A percentile compares a stretch with the other conserved stretches of the same genome.
These are phyloP conservation scores for Rhombomys opimus DNA, from an alignment of 2,113 vertebrate species.

Conservation along the genomic window DNA sequence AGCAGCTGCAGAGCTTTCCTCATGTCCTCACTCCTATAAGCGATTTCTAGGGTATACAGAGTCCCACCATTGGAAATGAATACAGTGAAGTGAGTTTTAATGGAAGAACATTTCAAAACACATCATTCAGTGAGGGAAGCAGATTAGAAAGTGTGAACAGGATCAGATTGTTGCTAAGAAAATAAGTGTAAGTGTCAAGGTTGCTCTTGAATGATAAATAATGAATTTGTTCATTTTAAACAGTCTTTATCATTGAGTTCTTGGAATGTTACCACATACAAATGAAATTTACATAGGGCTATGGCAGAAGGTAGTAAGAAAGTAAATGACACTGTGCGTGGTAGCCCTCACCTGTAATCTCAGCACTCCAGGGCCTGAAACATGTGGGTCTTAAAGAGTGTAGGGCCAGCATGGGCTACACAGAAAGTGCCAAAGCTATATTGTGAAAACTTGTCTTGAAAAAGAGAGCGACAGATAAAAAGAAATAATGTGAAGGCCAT, in stretches of 20 bases:
- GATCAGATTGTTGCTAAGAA: neutral
- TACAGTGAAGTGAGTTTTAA: neutral
- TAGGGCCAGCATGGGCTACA: neutral
- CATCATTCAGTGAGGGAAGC: neutral
- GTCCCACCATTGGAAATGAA: neutral
- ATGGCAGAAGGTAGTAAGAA: neutral
- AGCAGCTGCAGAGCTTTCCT: neutral
- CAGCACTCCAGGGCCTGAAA: too few relatives aligned
- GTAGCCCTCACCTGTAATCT: too few relatives aligned
- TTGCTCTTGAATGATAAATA: conserved; percentile 8
- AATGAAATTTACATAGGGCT: neutral
- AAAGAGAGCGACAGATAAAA: too few relatives aligned
- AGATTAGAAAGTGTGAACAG: neutral
- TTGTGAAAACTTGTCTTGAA: neutral
- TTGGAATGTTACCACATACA: neutral
- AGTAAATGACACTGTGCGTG: neutral
- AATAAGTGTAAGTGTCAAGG: neutral
- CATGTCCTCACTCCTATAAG: neutral
- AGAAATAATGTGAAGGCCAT: neutral
- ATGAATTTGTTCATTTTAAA: conserved; percentile 26
- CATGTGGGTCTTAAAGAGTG: neutral
- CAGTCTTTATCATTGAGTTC: neutral
- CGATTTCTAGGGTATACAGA: neutral
- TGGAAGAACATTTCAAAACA: conserved; percentile 25
- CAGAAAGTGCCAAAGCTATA: neutral